Evolutionary conservation across 2,797 vertebrate genomes (phyloP), one percentile per base, ranked within the genome.

Genomic region (Cossypha polioptera): DNA sequence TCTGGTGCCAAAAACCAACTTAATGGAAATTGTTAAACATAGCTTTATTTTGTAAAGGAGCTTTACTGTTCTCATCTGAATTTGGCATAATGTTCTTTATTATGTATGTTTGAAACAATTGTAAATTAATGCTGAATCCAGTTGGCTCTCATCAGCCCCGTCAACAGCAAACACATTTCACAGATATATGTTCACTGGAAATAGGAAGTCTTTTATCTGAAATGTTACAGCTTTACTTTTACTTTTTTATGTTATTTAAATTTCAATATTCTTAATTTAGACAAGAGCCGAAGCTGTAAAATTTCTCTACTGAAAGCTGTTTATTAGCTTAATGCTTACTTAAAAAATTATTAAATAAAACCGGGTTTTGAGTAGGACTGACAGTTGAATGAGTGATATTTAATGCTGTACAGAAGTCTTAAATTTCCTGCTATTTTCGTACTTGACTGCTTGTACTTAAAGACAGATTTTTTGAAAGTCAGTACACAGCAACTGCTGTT

Each of bases 11-110:
- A 72, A 90, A 88, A 7, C 2, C 26, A 86, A 88, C 79, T 90
- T 95, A 74, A 90, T 81, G 90, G 86, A 96, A 96, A 88, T 75
- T 71, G 16, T 89, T 92, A 85, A 77, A 78, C 58, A 36, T 88
- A 88, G 61, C 85, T 91, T 15, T 71, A 45, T 88, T 94, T 90
- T 92, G 61, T 81, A 72, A 77, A 90, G 90, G 66, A 95, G 85
- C 76, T 92, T 94, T 94, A 89, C 71, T 91, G 47, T 88, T 88
- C 87, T 91, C 79, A 43, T 88, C 79, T 94, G 72, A 77, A 82
- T 91, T 94, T 91, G 88, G 85, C 73, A 45, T 71, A 65, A 61
- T 57, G 31, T 63, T 67, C 53, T 54, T 24, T 55, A 65, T 88
- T 81, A 68, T 65, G 38, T 69, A 36, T 74, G 33, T 83, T 80